Evolutionary conservation across 2,113 vertebrate species (phyloP).

Genomic region (Chaetodon trifascialis): DNA sequence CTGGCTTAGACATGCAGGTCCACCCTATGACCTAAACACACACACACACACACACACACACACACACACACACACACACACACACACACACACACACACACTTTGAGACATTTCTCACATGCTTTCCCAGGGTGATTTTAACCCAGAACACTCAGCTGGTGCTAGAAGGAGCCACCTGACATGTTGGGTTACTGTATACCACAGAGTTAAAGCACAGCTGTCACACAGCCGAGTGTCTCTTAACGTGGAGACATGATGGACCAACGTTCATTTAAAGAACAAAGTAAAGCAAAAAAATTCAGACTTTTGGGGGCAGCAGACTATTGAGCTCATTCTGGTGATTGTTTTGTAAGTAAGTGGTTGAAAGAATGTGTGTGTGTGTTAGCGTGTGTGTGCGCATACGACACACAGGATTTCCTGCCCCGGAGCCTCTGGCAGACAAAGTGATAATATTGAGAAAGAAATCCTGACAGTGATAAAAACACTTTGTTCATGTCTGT

Average conservation of each 20-base stretch:
- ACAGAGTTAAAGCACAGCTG: slow-evolving; percentile 29
- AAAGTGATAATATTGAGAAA: slow-evolving; percentile 73
- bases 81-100: slow-evolving; percentile 24
- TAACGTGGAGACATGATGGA: neutral
- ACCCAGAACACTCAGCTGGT: slow-evolving; percentile 57
- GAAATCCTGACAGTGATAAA: slow-evolving; percentile 68
- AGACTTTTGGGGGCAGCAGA: neutral
- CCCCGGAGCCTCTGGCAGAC: slow-evolving; percentile 61
- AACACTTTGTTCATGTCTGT: slow-evolving; percentile 53
- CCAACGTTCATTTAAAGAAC: neutral
- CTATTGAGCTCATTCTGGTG: neutral
- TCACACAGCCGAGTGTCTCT: neutral
- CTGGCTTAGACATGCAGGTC: slow-evolving; percentile 70
- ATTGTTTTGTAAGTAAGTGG: slow-evolving; percentile 26
- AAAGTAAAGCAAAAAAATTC: neutral
- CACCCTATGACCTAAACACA: slow-evolving; percentile 71
- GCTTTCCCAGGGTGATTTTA: slow-evolving; percentile 75
- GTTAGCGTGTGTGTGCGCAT: neutral
- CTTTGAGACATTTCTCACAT: slow-evolving; percentile 70
- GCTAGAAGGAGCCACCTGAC: slow-evolving; percentile 41
- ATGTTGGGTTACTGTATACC: slow-evolving; percentile 20
- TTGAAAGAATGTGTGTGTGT: slow-evolving; percentile 39
- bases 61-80: slow-evolving; percentile 31
- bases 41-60: slow-evolving; percentile 38
- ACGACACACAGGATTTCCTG: slow-evolving; percentile 79